A percentile compares a stretch with the other conserved stretches of the same genome.
These are phyloP conservation scores for Tryphoninae sp. DNA, from an alignment of 2,888 invertebrate genomes.

Conservation along the genomic window DNA sequence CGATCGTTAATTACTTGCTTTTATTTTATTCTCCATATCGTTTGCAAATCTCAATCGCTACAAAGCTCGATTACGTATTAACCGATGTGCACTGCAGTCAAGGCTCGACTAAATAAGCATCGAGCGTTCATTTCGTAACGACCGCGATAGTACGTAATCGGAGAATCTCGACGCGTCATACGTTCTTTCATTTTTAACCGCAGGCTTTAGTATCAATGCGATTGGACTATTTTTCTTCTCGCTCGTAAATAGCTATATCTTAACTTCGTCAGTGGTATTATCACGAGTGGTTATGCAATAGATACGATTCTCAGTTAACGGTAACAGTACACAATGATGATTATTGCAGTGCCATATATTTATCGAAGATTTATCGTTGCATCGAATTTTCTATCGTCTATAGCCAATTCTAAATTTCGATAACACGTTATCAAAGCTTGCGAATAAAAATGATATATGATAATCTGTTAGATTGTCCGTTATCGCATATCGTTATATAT, in stretches of 20 bases:
- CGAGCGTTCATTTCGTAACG: not conserved
- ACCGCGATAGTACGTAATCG: not conserved
- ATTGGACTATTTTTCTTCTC: not conserved
- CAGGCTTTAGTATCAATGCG: not conserved
- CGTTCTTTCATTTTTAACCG: not conserved
- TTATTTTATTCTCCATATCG: constrained; percentile 29
- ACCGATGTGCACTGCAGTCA: not conserved
- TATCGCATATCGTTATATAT: too few relatives aligned
- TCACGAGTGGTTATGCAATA: not conserved
- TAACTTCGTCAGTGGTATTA: not conserved
- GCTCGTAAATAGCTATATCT: not conserved
- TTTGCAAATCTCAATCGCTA: not conserved
- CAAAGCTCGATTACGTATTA: not conserved
- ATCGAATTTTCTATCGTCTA: too few relatives aligned
- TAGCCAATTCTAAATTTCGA: too few relatives aligned
- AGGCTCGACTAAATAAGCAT: not conserved
- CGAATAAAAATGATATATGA: too few relatives aligned
- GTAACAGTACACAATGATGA: too few relatives aligned
- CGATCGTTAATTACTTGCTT: constrained; percentile 9
- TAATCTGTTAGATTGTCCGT: too few relatives aligned
- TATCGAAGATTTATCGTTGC: too few relatives aligned
- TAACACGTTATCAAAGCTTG: too few relatives aligned
- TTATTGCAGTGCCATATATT: too few relatives aligned
- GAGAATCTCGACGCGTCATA: not conserved
- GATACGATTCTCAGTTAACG: not conserved